Evolutionary conservation across 2,113 vertebrate species (phyloP).

Genomic region (Pollachius pollachius): DNA sequence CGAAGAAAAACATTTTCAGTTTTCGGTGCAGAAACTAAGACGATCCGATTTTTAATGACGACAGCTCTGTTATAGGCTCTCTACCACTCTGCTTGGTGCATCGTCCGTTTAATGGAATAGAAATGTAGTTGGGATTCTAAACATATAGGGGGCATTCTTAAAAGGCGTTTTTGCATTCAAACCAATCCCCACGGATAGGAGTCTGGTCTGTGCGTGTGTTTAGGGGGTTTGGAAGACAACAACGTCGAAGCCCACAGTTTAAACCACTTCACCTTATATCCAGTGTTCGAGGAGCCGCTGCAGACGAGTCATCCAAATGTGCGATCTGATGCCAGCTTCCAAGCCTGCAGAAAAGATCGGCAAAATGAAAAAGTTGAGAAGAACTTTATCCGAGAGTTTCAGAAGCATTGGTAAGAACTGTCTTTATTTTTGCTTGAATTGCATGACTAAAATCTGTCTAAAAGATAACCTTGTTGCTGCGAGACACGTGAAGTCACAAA

Average conservation of each 20-base stretch:
- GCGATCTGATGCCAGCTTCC: slow-evolving; percentile 80
- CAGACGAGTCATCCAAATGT: slow-evolving; percentile 54
- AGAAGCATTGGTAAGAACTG: slow-evolving; percentile 85
- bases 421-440: not conserved
- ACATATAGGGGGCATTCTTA: too few species aligned
- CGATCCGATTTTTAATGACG: too few species aligned
- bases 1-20: not conserved
- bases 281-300: too few species aligned
- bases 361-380: slow-evolving; percentile 97
- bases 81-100: not conserved
- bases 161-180: too few species aligned
- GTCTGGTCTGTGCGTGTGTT: too few species aligned
- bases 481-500: too few species aligned
- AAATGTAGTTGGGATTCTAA: slow-evolving; percentile 40
- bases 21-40: too few species aligned
- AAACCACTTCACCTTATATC: not conserved
- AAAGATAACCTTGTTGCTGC: too few species aligned
- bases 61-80: too few species aligned
- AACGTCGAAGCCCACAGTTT: slow-evolving; percentile 12
- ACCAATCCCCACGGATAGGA: too few species aligned
- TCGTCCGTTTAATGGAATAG: slow-evolving; percentile 23
- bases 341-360: slow-evolving; percentile 80
- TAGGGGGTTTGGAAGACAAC: slow-evolving; percentile 17
- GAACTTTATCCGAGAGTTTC: slow-evolving; percentile 99
- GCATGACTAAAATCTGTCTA: too few species aligned